Evolutionary conservation across 2,113 vertebrate species (phyloP).

Genomic region (Bos indicus): DNA sequence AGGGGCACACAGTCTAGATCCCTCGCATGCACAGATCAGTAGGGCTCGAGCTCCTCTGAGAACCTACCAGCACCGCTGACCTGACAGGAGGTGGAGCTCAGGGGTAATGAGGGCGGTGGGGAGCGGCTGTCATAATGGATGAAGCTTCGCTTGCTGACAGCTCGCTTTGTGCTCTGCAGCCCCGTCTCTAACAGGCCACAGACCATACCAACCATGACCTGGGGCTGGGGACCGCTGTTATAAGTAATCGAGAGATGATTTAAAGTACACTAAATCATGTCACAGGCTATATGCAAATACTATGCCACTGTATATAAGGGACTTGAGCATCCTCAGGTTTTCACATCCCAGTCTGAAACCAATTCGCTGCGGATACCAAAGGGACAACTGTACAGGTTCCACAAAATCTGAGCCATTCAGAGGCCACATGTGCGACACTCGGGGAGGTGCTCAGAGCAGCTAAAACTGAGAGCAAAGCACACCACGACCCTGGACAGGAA

Average conservation of each 20-base stretch:
- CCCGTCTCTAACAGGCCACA: background rate
- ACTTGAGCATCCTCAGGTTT: background rate
- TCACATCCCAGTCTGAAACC: background rate
- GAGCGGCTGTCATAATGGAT: background rate
- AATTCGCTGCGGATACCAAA: background rate
- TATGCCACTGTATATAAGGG: background rate
- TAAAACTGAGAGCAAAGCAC: background rate
- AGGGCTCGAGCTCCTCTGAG: background rate
- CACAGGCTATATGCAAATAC: background rate
- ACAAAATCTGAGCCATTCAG: background rate
- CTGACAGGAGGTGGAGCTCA: background rate
- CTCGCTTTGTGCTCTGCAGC: background rate
- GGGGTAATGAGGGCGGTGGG: background rate
- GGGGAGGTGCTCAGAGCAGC: background rate
- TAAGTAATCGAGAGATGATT: background rate
- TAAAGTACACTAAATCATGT: background rate
- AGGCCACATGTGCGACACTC: accelerated
- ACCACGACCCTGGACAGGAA: background rate
- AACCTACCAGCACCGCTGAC: background rate
- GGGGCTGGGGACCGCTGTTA: background rate
- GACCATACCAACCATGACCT: background rate
- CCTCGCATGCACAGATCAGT: background rate
- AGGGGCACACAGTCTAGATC: background rate
- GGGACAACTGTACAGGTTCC: background rate
- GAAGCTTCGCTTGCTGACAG: background rate